Evolutionary conservation across 1,140 invertebrate species (phyloP).

Genomic region (Eupeodes corollae): DNA sequence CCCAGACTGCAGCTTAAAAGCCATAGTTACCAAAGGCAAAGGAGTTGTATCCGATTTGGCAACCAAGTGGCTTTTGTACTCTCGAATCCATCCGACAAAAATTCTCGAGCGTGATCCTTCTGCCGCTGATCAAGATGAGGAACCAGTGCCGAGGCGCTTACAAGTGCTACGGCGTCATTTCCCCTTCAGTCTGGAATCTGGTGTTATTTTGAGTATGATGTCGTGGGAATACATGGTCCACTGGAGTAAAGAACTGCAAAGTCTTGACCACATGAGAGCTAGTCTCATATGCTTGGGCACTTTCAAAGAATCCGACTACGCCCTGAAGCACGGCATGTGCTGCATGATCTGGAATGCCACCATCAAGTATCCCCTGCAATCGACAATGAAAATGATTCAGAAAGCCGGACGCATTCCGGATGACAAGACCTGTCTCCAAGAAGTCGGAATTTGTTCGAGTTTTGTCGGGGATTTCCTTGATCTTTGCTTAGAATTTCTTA

Average conservation of each 20-base stretch:
- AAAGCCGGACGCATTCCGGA: conserved; percentile 81
- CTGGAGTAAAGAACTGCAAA: conserved; percentile 70
- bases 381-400: conserved; percentile 65
- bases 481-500: conserved; percentile 57
- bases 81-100: conserved; percentile 52
- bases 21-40: conserved; percentile 65
- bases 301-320: conserved; percentile 43
- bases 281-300: conserved; percentile 46
- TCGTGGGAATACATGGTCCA: conserved; percentile 78
- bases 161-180: conserved; percentile 59
- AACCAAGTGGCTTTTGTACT: conserved; percentile 63
- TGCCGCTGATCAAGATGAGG: conserved; percentile 17
- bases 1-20: conserved; percentile 58
- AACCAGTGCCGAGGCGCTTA: conserved; percentile 45
- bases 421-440: conserved; percentile 64
- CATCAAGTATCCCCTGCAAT: conserved; percentile 62
- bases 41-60: conserved; percentile 74
- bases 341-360: conserved; percentile 81
- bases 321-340: conserved; percentile 62
- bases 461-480: conserved; percentile 58
- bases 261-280: conserved; percentile 50
- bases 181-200: conserved; percentile 70
- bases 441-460: conserved; percentile 59
- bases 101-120: conserved; percentile 22
- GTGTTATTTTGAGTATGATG: conserved; percentile 70